A percentile compares a stretch with the other conserved stretches of the same genome.
phyloP scores from a whole-genome alignment of 2,113 vertebrate genomes.

The Eubucco bourcierii region DNA sequence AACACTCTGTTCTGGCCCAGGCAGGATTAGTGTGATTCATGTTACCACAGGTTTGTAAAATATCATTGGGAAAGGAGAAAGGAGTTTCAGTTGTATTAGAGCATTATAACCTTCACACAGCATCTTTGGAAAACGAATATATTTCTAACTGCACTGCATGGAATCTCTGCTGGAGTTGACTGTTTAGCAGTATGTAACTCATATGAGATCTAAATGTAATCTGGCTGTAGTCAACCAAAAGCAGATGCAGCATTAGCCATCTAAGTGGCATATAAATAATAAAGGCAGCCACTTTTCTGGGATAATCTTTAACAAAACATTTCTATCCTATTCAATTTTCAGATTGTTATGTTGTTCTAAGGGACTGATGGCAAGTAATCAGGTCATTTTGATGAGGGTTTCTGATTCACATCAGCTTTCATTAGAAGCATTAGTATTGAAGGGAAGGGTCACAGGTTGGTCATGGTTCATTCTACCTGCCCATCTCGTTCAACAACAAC shows the following conservation, averaged over 20 bases:
- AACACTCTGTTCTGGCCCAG: background rate
- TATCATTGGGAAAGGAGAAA: conserved; percentile 1
- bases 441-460: conserved; percentile 11
- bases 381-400: background rate
- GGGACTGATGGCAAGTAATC: conserved; percentile 3
- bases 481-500: background rate
- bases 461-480: conserved; percentile 40
- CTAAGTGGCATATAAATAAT: background rate
- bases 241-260: background rate
- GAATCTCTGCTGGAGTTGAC: background rate
- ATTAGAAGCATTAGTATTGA: conserved; percentile 19
- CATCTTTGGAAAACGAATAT: conserved; percentile 39
- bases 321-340: conserved; percentile 1
- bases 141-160: background rate
- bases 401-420: conserved; percentile 24
- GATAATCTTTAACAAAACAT: background rate
- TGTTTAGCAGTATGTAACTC: background rate
- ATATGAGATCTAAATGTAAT: conserved; percentile 25
- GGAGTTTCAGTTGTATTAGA: background rate
- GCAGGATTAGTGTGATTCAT: background rate
- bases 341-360: background rate
- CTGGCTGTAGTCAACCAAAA: background rate
- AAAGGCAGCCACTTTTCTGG: background rate
- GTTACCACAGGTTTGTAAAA: conserved; percentile 10
- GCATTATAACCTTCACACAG: conserved; percentile 14